Conservation (phyloP, 2,113 vertebrate genomes). For the Gallinago paraguaiae region DNA sequence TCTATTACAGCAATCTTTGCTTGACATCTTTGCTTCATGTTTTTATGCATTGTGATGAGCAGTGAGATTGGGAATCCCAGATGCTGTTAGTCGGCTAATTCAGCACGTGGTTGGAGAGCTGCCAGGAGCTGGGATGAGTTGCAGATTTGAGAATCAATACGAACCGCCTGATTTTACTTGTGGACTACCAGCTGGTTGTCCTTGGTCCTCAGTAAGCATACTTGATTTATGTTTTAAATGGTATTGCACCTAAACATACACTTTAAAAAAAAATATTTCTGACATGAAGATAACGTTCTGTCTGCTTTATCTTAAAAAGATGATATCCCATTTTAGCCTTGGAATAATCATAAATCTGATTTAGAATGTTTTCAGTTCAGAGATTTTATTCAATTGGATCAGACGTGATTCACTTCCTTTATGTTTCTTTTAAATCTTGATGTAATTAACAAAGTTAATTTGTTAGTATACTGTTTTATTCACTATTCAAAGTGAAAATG, state of each 20-base stretch:
- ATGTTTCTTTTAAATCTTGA: constrained; percentile 39
- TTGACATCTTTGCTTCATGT: not conserved
- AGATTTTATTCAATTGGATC: constrained; percentile 36
- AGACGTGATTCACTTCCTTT: constrained; percentile 3
- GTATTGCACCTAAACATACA: not conserved
- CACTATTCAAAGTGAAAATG: not conserved
- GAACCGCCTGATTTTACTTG: not conserved
- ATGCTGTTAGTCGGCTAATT: not conserved
- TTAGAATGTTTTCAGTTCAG: constrained; percentile 21
- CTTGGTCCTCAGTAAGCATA: not conserved
- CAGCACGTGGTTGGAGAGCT: not conserved
- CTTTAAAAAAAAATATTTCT: not conserved
- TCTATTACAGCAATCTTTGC: not conserved
- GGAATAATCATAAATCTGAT: constrained; percentile 4
- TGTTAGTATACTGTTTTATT: constrained; percentile 4
- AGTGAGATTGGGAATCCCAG: not conserved
- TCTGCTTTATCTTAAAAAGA: not conserved
- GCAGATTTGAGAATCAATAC: not conserved
- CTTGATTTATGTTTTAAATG: not conserved
- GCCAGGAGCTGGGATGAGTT: not conserved
- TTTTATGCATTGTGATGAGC: constrained; percentile 8
- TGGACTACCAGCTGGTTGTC: not conserved
- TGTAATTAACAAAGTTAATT: constrained; percentile 49
- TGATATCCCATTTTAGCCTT: not conserved
- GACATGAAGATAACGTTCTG: not conserved